A percentile compares a stretch with the other conserved stretches of the same genome.
Conservation (phyloP, 2,888 invertebrate species). For the Lasioglossum morio region DNA sequence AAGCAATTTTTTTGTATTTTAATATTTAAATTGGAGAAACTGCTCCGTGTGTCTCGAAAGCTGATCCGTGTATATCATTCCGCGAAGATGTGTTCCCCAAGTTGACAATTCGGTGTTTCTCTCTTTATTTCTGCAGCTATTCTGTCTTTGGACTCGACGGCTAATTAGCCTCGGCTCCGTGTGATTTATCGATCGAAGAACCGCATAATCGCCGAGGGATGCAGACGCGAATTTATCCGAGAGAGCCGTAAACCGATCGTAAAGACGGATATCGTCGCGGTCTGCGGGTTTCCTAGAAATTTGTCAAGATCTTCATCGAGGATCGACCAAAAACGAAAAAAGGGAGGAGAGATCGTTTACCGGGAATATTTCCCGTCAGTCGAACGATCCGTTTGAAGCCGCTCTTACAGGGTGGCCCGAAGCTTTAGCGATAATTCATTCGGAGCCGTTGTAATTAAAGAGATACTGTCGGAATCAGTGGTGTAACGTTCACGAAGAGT, state of each 20-base stretch:
- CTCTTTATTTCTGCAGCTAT: not conserved
- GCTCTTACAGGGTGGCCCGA: not conserved
- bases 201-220: constrained; percentile 14
- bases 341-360: not conserved
- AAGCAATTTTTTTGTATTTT: no score
- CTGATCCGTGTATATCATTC: not conserved
- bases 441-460: not conserved
- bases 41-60: no score
- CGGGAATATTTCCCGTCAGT: not conserved
- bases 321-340: not conserved
- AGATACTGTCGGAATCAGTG: not conserved
- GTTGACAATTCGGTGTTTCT: constrained; percentile 28
- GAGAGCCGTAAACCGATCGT: constrained; percentile 17
- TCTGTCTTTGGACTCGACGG: not conserved
- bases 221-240: not conserved
- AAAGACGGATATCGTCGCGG: constrained; percentile 23
- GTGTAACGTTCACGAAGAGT: not conserved
- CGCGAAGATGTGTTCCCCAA: not conserved
- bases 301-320: constrained; percentile 37
- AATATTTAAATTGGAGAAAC: no score
- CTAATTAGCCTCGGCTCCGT: constrained; percentile 22
- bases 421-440: not conserved
- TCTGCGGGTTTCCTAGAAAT: constrained; percentile 27
- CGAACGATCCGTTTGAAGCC: not conserved
- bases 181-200: constrained; percentile 28